Evolutionary conservation across 2,888 invertebrate species (phyloP), one percentile per base, ranked within the genome.

Genomic region (Andrena minutula): DNA sequence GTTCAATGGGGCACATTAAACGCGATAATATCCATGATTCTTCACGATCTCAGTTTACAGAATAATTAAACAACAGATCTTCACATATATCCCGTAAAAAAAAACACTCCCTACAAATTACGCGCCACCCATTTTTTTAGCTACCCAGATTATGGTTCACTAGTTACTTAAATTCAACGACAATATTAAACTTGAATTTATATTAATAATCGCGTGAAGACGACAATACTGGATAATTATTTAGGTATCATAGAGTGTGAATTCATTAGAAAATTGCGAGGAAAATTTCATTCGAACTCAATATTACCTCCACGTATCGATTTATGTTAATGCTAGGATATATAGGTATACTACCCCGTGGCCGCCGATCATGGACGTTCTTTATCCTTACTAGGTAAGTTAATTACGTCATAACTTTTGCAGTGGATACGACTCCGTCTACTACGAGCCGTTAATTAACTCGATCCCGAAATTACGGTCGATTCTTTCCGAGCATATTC

Each of bases 111-210:
- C 16, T 12, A 5, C 16, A 41, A 41, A 41, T 41, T 16, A 41
- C 41, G 4, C 12, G 16, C 16, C 12, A 41, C 16, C 0, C 12
- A 41, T 41, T 41, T 41, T 41, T 41, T 12, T 41, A 41, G 4
- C 41, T 41, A 12, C 41, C 32, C 1, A 6, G 8, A 1, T 7
- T n/a, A 2, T 2, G 10, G 0, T 2, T 0, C 2, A 20, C 47
- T 58, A 35, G 63, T 51, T 56, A 66, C 65, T 66, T 79, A 35
- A 68, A 78, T 72, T 51, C 63, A 32, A 68, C 26, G 66, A 56
- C 30, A 56, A 47, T 23, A 41, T 41, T 60, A 10, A 58, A 74
- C 47, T 66, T 26, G 65, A 28, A 61, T 60, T 71, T 70, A 26
- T 32, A 71, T 75, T 75, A 58, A 49, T 70, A 71, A 77, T 47